Evolutionary conservation across 2,113 vertebrate genomes (phyloP), one percentile per base, ranked within the genome.

Genomic region (Carassius gibelio): DNA sequence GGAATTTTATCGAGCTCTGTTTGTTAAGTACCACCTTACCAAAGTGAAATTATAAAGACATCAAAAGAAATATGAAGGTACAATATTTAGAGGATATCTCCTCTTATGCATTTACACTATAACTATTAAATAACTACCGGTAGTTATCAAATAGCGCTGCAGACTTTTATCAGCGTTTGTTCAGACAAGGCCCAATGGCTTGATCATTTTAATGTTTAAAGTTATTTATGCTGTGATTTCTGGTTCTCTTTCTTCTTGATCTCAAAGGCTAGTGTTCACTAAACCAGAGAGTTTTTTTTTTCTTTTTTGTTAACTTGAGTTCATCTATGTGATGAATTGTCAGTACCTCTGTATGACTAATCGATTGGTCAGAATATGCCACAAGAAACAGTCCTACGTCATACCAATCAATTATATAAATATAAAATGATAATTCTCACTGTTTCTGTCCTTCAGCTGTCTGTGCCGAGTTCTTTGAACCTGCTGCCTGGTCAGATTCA

Each of bases 401-500:
- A 26, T 64, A 64, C 14, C 4, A 1, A 55, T 26, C 26, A 55
- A 55, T 52, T 52, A 68, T 14, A 36, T 69, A 26, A 30, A 48
- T 48, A 48, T 10, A 48, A 48, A 48, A 48, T 48, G 11, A 48
- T 72, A 11, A 62, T 69, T 57, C 1, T 55, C n/a, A 19, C 1
- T 38, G 42, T 13, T 66, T 84, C 17, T 83, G 88, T 71, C 45
- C 66, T 72, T 7, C 88, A 97, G 96, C 90, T 96, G 55, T 88
- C 90, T 0, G 89, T 97, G 0, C 96, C 96, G 0, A 34, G 84
- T 13, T 91, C 77, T 38, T 86, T 97, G 55, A 95, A 82, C 83
- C 93, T 98, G 90, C 93, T 98, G 1, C 97, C 97, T 0, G 97
- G 97, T 1, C 97, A 97, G 87, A 3, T 94, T 45, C 91, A 93